Conservation (phyloP, 2,113 vertebrate genomes). For the Morone chrysops region DNA sequence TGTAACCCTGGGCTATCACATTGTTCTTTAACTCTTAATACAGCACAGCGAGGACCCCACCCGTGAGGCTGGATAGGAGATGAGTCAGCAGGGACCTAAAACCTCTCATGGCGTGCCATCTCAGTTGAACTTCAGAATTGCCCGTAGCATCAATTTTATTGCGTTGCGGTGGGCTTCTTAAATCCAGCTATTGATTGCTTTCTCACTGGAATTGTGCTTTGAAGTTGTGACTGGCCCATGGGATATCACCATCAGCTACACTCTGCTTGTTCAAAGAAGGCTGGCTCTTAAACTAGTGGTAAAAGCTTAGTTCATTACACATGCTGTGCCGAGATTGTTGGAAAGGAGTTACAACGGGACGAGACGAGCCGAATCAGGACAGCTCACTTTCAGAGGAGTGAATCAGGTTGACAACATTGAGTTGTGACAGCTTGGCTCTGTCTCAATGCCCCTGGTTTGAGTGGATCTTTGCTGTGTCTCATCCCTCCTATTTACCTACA, state of each 20-base stretch:
- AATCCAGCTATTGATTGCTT: conserved; percentile 54
- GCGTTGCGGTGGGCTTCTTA: conserved; percentile 1
- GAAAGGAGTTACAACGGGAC: background rate
- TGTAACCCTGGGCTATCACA: background rate
- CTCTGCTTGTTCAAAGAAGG: background rate
- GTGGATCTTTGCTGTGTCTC: background rate
- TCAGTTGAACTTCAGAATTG: conserved; percentile 38
- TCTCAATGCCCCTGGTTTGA: background rate
- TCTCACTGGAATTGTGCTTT: conserved; percentile 31
- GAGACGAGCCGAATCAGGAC: background rate
- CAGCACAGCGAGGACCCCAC: background rate
- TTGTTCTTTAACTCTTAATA: background rate
- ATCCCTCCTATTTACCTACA: background rate
- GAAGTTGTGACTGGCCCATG: conserved; percentile 25
- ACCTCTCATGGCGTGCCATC: background rate
- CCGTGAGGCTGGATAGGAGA: conserved; percentile 10
- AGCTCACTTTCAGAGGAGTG: background rate
- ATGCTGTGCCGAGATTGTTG: background rate
- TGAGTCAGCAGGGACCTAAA: conserved; percentile 50
- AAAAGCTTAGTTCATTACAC: conserved; percentile 1
- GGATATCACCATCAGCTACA: conserved; percentile 12
- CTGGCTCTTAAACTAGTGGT: background rate
- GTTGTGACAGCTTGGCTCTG: background rate
- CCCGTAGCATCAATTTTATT: conserved; percentile 47
- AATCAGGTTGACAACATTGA: background rate